Conservation (phyloP, 2,113 vertebrate genomes). For the Pteruthius melanotis region DNA sequence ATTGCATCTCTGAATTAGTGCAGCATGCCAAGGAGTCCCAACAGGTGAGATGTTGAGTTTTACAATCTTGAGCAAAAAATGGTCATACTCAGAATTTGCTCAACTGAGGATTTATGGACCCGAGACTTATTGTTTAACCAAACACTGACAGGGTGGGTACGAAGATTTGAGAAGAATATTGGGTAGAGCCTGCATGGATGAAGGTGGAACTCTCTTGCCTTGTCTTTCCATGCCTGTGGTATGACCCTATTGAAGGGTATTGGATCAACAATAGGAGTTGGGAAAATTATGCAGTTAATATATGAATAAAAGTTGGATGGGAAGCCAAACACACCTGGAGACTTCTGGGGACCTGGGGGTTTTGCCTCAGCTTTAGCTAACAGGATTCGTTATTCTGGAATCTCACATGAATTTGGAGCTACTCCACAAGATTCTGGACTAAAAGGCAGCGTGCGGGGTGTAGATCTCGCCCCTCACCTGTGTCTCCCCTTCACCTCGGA, state of each 20-base stretch:
- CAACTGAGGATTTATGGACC: background rate
- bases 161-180: background rate
- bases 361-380: background rate
- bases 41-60: background rate
- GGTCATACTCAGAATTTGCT: background rate
- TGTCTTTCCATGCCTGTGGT: background rate
- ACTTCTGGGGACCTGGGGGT: background rate
- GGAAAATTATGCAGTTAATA: background rate
- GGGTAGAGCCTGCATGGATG: background rate
- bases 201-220: background rate
- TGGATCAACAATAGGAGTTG: background rate
- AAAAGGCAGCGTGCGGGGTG: accelerated
- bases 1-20: background rate
- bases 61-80: background rate
- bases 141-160: background rate
- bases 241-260: background rate
- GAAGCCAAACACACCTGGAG: background rate
- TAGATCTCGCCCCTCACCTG: background rate
- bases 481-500: background rate
- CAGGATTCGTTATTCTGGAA: background rate
- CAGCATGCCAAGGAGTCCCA: background rate
- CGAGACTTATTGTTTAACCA: background rate
- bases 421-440: background rate
- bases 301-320: background rate
- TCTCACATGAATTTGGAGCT: background rate